Evolutionary conservation across 2,888 invertebrate genomes (phyloP).

Genomic region (Rotaria socialis): DNA sequence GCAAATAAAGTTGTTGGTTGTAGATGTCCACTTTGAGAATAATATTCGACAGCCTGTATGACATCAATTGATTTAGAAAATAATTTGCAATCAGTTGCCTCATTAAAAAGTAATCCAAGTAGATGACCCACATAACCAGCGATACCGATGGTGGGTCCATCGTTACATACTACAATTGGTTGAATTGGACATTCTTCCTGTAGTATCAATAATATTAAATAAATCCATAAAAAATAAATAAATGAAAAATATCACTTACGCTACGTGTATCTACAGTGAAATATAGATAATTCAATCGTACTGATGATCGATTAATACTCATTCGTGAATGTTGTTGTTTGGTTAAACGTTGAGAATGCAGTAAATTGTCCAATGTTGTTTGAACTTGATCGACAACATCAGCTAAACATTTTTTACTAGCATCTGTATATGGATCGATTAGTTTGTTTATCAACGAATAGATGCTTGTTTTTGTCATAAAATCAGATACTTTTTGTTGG

Average conservation of each 20-base stretch:
- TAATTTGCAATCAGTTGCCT: not conserved
- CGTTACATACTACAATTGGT: not conserved
- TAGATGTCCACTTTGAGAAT: not conserved
- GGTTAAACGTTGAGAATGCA: not conserved
- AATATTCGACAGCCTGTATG: not conserved
- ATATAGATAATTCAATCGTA: not conserved
- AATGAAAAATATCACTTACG: not conserved
- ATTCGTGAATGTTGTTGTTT: not conserved
- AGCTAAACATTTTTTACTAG: not conserved
- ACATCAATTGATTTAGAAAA: not conserved
- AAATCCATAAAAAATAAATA: too few relatives aligned
- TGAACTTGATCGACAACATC: not conserved
- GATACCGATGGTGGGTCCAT: not conserved
- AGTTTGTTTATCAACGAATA: not conserved
- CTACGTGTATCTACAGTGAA: not conserved
- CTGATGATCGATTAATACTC: not conserved
- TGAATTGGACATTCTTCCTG: not conserved
- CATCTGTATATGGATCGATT: not conserved
- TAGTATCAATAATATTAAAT: too few relatives aligned
- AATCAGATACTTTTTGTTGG: not conserved
- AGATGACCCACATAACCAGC: not conserved
- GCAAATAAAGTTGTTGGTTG: not conserved
- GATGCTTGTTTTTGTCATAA: not conserved
- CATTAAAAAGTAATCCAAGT: not conserved
- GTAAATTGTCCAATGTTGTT: not conserved